Percentiles rank a stretch among this genome's conserved stretches.
Evolutionary conservation across 92 coral and sea anemone genomes (phyloP).

Genomic region (Epizoanthus rinbou): DNA sequence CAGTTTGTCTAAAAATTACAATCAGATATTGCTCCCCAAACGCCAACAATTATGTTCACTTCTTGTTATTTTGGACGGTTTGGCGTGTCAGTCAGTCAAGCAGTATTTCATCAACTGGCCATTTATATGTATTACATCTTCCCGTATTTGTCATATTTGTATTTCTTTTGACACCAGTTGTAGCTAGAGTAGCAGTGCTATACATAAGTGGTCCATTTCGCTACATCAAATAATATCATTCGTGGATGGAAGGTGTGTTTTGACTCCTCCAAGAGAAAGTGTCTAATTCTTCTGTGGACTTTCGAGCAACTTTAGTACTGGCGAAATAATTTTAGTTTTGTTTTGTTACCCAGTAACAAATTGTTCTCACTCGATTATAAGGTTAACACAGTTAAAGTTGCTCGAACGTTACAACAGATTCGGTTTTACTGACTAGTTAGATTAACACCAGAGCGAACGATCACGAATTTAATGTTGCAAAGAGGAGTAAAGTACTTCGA

Average conservation of each 20-base stretch:
- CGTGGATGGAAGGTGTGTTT: neutral
- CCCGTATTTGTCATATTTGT: neutral
- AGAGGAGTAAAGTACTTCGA: neutral
- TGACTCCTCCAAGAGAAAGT: neutral
- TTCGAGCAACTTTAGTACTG: neutral
- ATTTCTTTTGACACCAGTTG: neutral
- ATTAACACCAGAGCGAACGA: conserved; percentile 1
- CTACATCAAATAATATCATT: neutral
- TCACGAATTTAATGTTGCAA: conserved; percentile 11
- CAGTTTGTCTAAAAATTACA: no score
- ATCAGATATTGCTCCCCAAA: no score
- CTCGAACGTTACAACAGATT: neutral
- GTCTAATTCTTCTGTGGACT: neutral
- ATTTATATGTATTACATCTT: neutral
- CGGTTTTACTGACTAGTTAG: conserved; percentile 6
- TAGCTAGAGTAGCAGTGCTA: conserved; percentile 1
- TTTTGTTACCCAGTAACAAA: no score
- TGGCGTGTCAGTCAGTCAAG: no score
- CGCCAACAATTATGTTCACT: no score
- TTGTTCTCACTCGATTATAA: neutral
- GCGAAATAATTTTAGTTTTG: neutral
- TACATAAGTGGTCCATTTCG: neutral
- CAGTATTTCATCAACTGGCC: conserved; percentile 21
- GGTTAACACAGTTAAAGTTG: neutral
- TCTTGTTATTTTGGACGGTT: no score